Conservation (phyloP, 2,888 invertebrate species). For the Dryobota labecula region DNA sequence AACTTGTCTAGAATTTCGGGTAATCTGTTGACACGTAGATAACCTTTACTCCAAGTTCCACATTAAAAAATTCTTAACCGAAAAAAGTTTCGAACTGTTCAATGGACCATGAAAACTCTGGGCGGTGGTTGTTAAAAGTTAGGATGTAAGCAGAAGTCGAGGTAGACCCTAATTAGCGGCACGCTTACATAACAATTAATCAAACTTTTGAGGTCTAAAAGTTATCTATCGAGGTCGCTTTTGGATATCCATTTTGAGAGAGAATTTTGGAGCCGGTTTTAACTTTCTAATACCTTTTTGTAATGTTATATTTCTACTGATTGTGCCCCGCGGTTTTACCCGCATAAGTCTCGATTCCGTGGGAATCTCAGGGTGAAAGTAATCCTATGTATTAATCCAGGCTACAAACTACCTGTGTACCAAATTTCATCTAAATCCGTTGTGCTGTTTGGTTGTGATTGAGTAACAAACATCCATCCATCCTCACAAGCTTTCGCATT, state of each 20-base stretch:
- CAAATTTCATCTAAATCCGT: too few species aligned
- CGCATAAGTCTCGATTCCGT: too few species aligned
- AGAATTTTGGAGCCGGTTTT: not conserved
- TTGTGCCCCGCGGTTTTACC: too few species aligned
- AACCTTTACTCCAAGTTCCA: not conserved
- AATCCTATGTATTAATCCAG: too few species aligned
- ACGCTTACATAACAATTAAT: constrained; percentile 57
- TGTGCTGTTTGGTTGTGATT: too few species aligned
- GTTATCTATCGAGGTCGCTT: constrained; percentile 37
- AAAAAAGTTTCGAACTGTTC: constrained; percentile 25
- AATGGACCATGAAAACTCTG: constrained; percentile 37
- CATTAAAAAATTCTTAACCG: constrained; percentile 15
- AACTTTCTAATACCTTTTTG: constrained; percentile 10
- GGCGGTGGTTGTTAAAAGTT: constrained; percentile 55
- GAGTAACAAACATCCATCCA: too few species aligned
- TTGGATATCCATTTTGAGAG: constrained; percentile 21
- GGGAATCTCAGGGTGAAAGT: too few species aligned
- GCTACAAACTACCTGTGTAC: too few species aligned
- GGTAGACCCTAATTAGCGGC: constrained; percentile 55
- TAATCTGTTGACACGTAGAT: not conserved
- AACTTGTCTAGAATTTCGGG: too few species aligned
- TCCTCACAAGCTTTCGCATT: too few species aligned
- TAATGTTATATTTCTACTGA: not conserved
- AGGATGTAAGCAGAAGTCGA: constrained; percentile 41
- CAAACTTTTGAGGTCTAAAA: constrained; percentile 52